phyloP scores from a whole-genome alignment of 2,797 vertebrate genomes.

The Onychomys leucogaster region DNA sequence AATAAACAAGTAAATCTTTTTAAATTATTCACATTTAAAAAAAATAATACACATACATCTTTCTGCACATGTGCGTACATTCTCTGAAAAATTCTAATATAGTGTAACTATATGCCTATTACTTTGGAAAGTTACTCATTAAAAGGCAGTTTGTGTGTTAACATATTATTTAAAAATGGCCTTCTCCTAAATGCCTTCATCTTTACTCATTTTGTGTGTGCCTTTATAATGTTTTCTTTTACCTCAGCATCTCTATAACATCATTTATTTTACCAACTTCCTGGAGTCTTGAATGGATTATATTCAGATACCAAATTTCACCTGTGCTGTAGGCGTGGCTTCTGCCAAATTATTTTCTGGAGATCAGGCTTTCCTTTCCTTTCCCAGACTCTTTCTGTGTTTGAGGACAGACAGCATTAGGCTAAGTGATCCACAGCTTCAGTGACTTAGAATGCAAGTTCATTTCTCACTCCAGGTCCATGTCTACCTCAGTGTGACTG shows the following conservation, averaged over 20 bases:
- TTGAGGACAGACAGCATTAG: not conserved
- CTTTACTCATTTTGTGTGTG: not conserved
- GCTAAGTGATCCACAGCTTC: not conserved
- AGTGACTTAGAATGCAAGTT: not conserved
- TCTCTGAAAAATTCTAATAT: not conserved
- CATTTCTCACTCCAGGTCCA: not conserved
- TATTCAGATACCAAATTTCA: not conserved
- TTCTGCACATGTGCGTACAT: not conserved
- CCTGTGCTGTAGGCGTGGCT: not conserved
- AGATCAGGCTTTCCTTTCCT: no score
- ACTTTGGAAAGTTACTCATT: not conserved
- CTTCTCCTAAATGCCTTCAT: not conserved
- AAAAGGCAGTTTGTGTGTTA: not conserved
- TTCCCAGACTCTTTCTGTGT: not conserved
- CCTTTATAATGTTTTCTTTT: not conserved
- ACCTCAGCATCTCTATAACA: not conserved
- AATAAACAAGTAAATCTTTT: not conserved
- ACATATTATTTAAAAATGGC: not conserved
- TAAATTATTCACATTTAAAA: not conserved
- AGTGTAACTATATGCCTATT: not conserved
- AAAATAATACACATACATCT: no score
- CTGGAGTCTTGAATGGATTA: not conserved
- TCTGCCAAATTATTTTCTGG: not conserved
- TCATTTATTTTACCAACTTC: not conserved
- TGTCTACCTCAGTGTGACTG: not conserved